Evolutionary conservation across 2,113 vertebrate species (phyloP), one percentile per base, ranked within the genome.

Genomic region (Egretta garzetta): DNA sequence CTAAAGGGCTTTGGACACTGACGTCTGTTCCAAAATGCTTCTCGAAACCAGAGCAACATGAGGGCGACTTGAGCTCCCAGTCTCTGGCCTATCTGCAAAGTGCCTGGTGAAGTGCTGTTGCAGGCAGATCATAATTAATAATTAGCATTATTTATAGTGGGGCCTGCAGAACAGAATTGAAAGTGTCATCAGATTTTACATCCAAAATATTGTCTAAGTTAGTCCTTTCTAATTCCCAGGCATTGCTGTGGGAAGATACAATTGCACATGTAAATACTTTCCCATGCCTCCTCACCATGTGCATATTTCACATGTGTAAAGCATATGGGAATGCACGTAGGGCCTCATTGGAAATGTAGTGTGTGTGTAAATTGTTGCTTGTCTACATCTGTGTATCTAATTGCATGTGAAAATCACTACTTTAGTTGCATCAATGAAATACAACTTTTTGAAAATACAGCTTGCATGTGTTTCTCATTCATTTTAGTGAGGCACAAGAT

Each of bases 391-490:
- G 94, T 96, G 92, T 96, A 95, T 88, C 94, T 96, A 97, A 97
- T 94, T 97, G 96, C 96, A 97, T 96, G 95, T 97, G 97, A 97
- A 98, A 97, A 97, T 97, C 75, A 96, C 95, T 96, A 90, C 71
- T 97, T 96, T 77, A 23, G 89, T 96, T 96, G 95, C 96, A 93
- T 94, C 94, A 83, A 90, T 94, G 89, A 93, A 97, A 93, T 88
- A 95, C 77, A 97, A 96, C 77, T 93, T 96, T 96, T 96, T 94
- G 95, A 96, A 97, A 93, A 91, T 91, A 80, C 1, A 76, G 88
- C 72, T 75, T 92, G 76, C 97, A 97, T 97, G 90, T 98, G 97
- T 97, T 98, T 98, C 90, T 98, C 97, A 97, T 97, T 97, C 96
- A 83, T 86, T 95, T 96, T 58, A 95, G 94, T 89, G 96, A 92